phyloP scores from a whole-genome alignment of 2,113 vertebrate genomes.

The Quiscalus mexicanus region DNA sequence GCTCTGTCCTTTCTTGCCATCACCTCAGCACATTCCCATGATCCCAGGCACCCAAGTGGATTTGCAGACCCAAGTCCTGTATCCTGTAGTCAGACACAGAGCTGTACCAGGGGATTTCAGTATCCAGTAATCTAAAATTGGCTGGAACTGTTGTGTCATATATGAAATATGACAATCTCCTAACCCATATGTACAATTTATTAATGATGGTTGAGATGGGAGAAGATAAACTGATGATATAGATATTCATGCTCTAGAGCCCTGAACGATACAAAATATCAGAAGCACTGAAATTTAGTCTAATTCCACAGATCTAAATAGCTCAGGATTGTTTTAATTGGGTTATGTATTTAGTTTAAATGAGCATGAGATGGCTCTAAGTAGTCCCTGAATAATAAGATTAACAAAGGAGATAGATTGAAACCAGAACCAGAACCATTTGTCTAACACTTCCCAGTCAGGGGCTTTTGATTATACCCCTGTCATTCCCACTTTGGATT shows the following conservation, averaged over 20 bases:
- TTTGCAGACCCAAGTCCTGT: conserved; percentile 2
- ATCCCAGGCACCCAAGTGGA: background rate
- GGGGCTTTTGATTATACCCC: background rate
- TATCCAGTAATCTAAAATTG: background rate
- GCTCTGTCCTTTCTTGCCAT: background rate
- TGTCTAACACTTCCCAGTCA: background rate
- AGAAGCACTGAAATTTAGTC: conserved; percentile 18
- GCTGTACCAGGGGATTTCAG: background rate
- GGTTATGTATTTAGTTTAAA: conserved; percentile 60
- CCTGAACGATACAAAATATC: background rate
- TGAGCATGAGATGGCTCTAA: conserved; percentile 17
- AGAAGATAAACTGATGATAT: background rate
- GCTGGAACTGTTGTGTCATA: background rate
- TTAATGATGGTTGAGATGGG: background rate
- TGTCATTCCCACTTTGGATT: background rate
- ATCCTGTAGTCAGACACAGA: background rate
- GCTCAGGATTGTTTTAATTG: conserved; percentile 58
- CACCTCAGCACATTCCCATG: background rate
- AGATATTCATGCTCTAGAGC: background rate
- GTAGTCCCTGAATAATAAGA: conserved; percentile 50
- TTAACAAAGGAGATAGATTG: conserved; percentile 30
- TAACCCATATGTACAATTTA: background rate
- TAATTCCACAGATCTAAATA: background rate
- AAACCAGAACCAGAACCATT: conserved; percentile 46
- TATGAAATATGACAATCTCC: background rate